phyloP scores from a whole-genome alignment of 1,140 invertebrate species.

The Glomeris maerens region DNA sequence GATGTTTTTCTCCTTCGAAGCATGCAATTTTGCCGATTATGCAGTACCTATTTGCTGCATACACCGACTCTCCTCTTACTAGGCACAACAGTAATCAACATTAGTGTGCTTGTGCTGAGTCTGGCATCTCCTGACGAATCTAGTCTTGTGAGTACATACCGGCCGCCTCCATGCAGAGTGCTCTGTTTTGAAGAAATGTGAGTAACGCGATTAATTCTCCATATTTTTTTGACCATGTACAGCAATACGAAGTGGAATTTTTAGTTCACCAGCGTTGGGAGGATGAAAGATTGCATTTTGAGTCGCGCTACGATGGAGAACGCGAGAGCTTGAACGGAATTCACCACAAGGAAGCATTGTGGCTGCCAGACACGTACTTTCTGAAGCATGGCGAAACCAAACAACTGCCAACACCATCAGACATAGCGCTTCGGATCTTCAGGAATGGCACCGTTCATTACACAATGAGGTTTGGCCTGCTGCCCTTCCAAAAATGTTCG shows the following conservation, averaged over 20 bases:
- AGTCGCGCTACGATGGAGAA: conserved; percentile 51
- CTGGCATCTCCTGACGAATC: conserved; percentile 87
- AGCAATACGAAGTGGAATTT: conserved; percentile 93
- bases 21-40: too few relatives aligned
- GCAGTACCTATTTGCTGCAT: too few relatives aligned
- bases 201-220: not conserved
- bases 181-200: not conserved
- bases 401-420: conserved; percentile 73
- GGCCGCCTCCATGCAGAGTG: not conserved
- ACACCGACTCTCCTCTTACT: too few relatives aligned
- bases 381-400: conserved; percentile 91
- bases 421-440: conserved; percentile 77
- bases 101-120: conserved; percentile 79
- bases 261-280: conserved; percentile 79
- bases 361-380: conserved; percentile 86
- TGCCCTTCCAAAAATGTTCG: too few relatives aligned
- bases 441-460: conserved; percentile 84
- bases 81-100: conserved; percentile 77
- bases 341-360: conserved; percentile 74
- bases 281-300: conserved; percentile 68
- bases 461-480: conserved; percentile 59
- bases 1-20: too few relatives aligned
- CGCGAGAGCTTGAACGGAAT: conserved; percentile 78
- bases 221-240: conserved; percentile 23
- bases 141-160: conserved; percentile 51